Base-by-base conservation (phyloP, 2,888 invertebrate genomes). In the Idaea straminata region DNA sequence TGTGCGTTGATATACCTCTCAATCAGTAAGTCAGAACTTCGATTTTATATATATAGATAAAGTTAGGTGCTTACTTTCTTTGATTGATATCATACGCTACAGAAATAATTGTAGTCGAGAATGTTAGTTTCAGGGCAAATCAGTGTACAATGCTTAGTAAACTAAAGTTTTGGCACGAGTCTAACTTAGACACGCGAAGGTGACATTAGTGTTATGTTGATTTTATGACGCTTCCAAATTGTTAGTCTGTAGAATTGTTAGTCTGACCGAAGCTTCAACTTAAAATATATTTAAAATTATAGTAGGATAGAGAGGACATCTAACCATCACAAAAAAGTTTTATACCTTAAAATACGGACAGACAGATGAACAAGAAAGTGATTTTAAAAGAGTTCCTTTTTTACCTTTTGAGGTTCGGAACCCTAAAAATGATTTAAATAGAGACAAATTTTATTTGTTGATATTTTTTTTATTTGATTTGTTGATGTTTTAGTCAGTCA, bases 151-250 rank as follows among this genome's bases (percentile, higher is more conserved):
- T 16, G 5, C 6, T 15, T 34, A 34, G 59, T 59, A 34, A 76
- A 80, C 74, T 74, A 78, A 79, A 81, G 47, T 81, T 83, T 84
- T 81, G 78, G 80, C 81, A 77, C 75, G 72, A 69, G 69, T 78
- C 73, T 69, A n/a, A 65, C 70, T 61, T 57, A 47, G 57, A 63
- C 84, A 84, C 83, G 85, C 83, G 67, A 84, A 77, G 68, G 66
- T 63, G 67, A 65, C 77, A 83, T 84, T 84, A 84, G 81, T 79
- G 81, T 57, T 38, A 34, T 13, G 34, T 59, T 59, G 58, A 16
- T 58, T 16, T 58, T 58, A 58, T 16, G n/a, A 58, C 16, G 15
- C 58, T 58, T 16, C 15, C 15, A 58, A 47, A 47, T 47, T 47
- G 2, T 13, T 13, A 4, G 47, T 47, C 47, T 47, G 47, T 47